Evolutionary conservation across 2,797 vertebrate genomes (phyloP).

Genomic region (Crax fasciolata): DNA sequence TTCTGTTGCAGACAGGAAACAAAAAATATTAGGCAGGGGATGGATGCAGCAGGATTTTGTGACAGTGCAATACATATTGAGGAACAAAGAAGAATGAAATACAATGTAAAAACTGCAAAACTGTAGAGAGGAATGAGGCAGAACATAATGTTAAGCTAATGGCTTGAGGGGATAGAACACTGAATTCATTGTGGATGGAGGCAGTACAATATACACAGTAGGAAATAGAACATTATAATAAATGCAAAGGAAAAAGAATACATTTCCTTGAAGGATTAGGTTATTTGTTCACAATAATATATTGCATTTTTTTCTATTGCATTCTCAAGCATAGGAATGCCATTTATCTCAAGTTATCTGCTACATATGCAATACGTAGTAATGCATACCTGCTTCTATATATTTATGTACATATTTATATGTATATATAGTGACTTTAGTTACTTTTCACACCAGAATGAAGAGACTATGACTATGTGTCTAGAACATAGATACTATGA

Average conservation of each 20-base stretch:
- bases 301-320: not conserved
- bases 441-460: not conserved
- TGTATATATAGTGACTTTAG: not conserved
- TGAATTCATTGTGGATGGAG: slow-evolving; percentile 15
- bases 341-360: not conserved
- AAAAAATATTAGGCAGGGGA: not conserved
- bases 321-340: not conserved
- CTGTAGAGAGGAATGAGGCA: slow-evolving; percentile 25
- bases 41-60: not conserved
- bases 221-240: slow-evolving; percentile 3
- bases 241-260: slow-evolving; percentile 11
- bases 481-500: not conserved
- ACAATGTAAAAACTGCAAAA: not conserved
- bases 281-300: not conserved
- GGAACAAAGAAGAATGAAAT: slow-evolving; percentile 50
- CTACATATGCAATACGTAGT: not conserved
- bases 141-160: slow-evolving; percentile 36
- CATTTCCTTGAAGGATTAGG: slow-evolving; percentile 6
- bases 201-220: not conserved
- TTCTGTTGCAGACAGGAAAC: not conserved
- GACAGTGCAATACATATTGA: not conserved
- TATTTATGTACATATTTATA: not conserved
- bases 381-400: not conserved
- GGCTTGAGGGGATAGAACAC: slow-evolving; percentile 11
- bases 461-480: not conserved